These are phyloP conservation scores for Sinocyclocheilus maitianheensis DNA, from an alignment of 2,113 vertebrate genomes.

Conservation along the genomic window DNA sequence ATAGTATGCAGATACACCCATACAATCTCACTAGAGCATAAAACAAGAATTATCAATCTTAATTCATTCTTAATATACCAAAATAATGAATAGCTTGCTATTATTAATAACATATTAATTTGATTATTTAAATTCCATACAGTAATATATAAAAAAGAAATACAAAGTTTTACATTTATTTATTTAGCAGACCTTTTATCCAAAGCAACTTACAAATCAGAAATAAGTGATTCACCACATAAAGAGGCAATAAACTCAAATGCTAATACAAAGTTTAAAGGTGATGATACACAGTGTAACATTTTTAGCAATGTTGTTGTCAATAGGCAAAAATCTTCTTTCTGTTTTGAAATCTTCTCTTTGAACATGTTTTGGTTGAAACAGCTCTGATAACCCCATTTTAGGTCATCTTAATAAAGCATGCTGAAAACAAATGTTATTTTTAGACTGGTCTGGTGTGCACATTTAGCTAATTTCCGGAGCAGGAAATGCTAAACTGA, in stretches of 20 bases:
- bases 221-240: too few species aligned
- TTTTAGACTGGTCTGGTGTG: not conserved
- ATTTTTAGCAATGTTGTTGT: too few species aligned
- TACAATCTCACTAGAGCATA: not conserved
- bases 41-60: not conserved
- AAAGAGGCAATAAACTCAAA: too few species aligned
- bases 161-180: too few species aligned
- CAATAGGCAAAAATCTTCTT: too few species aligned
- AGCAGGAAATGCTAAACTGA: constrained; percentile 6
- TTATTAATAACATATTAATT: not conserved
- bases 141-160: not conserved
- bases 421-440: not conserved
- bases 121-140: not conserved
- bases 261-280: too few species aligned
- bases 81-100: not conserved
- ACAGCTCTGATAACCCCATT: too few species aligned
- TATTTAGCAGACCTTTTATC: too few species aligned
- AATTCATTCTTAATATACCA: not conserved
- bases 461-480: not conserved
- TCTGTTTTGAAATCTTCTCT: not conserved
- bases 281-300: too few species aligned
- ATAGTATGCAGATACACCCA: not conserved
- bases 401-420: not conserved
- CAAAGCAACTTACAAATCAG: too few species aligned
- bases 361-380: not conserved